Evolutionary conservation across 1,140 invertebrate species (phyloP).

Genomic region (Lucilia sericata): DNA sequence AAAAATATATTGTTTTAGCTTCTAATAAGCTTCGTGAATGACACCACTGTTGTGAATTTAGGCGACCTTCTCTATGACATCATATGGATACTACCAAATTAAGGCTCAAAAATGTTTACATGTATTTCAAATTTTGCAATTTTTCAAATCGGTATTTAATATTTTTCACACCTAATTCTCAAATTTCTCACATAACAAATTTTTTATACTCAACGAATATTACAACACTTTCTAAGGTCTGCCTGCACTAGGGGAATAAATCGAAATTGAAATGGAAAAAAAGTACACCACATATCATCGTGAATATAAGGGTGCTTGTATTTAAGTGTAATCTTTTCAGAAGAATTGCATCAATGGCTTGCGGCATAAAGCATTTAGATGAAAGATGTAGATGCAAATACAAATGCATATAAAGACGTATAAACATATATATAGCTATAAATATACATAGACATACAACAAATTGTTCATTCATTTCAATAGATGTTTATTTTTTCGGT

Average conservation of each 20-base stretch:
- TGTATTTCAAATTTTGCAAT: too few relatives aligned
- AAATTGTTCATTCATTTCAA: neutral
- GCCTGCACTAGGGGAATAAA: neutral
- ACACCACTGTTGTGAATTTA: too few relatives aligned
- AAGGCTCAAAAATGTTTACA: too few relatives aligned
- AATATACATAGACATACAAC: neutral
- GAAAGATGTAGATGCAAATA: neutral
- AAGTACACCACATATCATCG: neutral
- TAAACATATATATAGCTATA: neutral
- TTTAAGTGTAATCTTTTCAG: constrained; percentile 10
- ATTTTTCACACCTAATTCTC: too few relatives aligned
- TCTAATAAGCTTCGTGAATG: too few relatives aligned
- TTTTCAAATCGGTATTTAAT: too few relatives aligned
- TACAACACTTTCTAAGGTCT: neutral
- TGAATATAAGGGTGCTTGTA: neutral
- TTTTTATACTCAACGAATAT: too few relatives aligned
- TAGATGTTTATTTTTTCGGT: neutral
- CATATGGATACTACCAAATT: too few relatives aligned
- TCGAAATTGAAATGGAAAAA: neutral
- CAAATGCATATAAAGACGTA: neutral
- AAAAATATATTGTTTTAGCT: too few relatives aligned
- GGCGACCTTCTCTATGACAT: too few relatives aligned
- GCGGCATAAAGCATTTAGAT: neutral
- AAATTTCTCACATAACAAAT: too few relatives aligned
- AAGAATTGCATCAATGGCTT: constrained; percentile 18